These are phyloP conservation scores for Rhineura floridana DNA, from an alignment of 2,113 vertebrate genomes.

Conservation along the genomic window DNA sequence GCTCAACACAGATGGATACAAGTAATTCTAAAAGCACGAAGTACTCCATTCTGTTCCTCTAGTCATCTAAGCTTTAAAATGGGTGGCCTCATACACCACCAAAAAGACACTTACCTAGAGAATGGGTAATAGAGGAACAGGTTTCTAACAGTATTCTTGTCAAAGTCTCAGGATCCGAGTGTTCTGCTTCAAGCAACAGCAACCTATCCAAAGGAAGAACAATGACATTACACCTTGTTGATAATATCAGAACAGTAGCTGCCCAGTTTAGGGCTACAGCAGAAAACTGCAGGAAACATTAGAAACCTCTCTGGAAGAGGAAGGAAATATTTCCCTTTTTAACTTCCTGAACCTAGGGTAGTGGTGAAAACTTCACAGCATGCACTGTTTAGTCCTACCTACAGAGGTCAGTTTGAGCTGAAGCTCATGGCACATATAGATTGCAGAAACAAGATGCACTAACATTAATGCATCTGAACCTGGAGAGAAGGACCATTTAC, in stretches of 20 bases:
- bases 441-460: not conserved
- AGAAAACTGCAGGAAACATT: not conserved
- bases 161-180: conserved; percentile 80
- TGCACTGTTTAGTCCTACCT: not conserved
- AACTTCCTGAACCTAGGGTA: not conserved
- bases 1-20: not conserved
- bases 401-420: too few species aligned
- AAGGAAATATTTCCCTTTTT: not conserved
- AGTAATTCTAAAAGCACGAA: not conserved
- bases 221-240: conserved; percentile 28
- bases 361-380: not conserved
- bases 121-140: conserved; percentile 87
- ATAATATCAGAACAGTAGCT: not conserved
- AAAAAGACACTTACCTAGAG: conserved; percentile 83
- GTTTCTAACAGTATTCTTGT: conserved; percentile 89
- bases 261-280: not conserved
- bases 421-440: not conserved
- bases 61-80: not conserved
- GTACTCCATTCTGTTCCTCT: not conserved
- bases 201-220: conserved; percentile 77
- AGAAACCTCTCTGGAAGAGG: not conserved
- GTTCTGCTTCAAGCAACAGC: conserved; percentile 86
- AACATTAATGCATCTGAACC: not conserved
- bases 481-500: not conserved
- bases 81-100: rapidly evolving